Evolutionary conservation across 2,113 vertebrate species (phyloP).

Genomic region (Colistium nudipinnis): DNA sequence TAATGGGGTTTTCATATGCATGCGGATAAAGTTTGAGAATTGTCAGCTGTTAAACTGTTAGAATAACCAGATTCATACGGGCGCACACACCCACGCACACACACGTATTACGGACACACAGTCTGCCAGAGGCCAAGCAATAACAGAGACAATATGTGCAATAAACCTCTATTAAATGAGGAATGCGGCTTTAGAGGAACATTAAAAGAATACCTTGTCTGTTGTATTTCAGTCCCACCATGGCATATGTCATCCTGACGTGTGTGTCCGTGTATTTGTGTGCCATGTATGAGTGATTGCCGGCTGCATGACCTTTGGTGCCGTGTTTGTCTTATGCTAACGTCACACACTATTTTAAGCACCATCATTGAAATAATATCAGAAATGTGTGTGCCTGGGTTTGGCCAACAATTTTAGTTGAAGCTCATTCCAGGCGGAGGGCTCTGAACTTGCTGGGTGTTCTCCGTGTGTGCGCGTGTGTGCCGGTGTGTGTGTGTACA

Average conservation of each 20-base stretch:
- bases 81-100: constrained; percentile 22
- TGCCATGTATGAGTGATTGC: constrained; percentile 36
- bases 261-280: constrained; percentile 40
- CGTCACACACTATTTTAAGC: constrained; percentile 41
- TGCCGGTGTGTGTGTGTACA: constrained; percentile 11
- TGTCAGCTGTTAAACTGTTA: constrained; percentile 62
- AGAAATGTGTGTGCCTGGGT: constrained; percentile 24
- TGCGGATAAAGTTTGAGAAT: constrained; percentile 58
- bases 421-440: constrained; percentile 43
- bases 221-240: constrained; percentile 57
- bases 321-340: constrained; percentile 61
- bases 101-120: constrained; percentile 6
- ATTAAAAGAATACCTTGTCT: constrained; percentile 67
- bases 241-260: constrained; percentile 48
- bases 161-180: constrained; percentile 48
- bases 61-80: constrained; percentile 51
- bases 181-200: constrained; percentile 54
- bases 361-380: constrained; percentile 43
- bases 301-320: constrained; percentile 22
- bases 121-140: constrained; percentile 42
- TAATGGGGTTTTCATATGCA: constrained; percentile 54
- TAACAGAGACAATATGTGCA: constrained; percentile 71
- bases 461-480: constrained; percentile 43
- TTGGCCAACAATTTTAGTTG: constrained; percentile 40
- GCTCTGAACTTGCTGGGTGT: constrained; percentile 73